These are phyloP conservation scores for Sandelia bainsii DNA, from an alignment of 2,797 vertebrate genomes.

Conservation along the genomic window DNA sequence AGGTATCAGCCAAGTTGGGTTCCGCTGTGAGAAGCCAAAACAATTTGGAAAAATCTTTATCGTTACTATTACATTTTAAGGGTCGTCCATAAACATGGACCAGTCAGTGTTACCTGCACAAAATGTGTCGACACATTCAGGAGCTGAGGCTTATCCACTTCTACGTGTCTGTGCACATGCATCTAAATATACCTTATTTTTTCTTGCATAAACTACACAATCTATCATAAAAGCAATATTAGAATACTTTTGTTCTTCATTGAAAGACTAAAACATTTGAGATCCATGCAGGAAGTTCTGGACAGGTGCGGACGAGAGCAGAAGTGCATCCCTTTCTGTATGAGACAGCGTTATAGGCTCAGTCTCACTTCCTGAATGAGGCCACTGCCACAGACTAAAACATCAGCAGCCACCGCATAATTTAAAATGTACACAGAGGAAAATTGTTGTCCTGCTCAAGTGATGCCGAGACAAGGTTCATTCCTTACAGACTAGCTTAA, in stretches of 20 bases:
- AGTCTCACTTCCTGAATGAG: slow-evolving; percentile 13
- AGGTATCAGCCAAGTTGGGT: neutral
- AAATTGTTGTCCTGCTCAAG: slow-evolving; percentile 12
- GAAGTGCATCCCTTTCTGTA: slow-evolving; percentile 3
- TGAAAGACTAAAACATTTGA: slow-evolving; percentile 13
- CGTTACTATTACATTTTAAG: neutral
- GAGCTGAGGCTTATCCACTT: neutral
- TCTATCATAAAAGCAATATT: neutral
- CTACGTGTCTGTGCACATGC: neutral
- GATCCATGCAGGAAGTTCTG: slow-evolving; percentile 15
- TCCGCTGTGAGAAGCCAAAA: neutral
- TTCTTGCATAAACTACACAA: neutral
- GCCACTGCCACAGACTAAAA: slow-evolving; percentile 25
- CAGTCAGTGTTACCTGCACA: neutral
- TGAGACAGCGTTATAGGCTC: slow-evolving; percentile 21
- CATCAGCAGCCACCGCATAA: slow-evolving; percentile 39
- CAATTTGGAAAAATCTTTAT: neutral
- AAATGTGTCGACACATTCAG: neutral
- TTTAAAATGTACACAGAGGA: slow-evolving; percentile 33
- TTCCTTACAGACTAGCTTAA: slow-evolving; percentile 15
- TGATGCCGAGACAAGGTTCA: slow-evolving; percentile 34
- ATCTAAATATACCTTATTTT: neutral
- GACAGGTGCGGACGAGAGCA: slow-evolving; percentile 24
- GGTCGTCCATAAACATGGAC: neutral
- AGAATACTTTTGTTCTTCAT: neutral